Conservation (phyloP, 2,113 vertebrate species). For the Ceuthmochares aereus region DNA sequence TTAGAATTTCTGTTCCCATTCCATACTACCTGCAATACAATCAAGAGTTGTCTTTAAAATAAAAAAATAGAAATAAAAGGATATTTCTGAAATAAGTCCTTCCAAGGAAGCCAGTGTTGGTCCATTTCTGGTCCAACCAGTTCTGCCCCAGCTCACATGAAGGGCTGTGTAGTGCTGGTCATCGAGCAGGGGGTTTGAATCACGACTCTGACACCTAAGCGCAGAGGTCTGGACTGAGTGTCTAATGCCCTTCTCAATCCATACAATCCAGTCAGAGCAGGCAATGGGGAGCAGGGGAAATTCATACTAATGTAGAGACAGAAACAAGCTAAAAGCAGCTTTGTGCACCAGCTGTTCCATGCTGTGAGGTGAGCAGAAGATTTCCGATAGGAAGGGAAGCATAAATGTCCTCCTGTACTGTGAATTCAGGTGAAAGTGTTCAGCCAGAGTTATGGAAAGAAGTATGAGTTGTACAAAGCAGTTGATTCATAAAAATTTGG, state of each 20-base stretch:
- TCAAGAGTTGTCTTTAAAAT: not conserved
- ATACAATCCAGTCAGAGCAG: not conserved
- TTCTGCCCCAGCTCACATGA: rapidly evolving
- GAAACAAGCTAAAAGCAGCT: not conserved
- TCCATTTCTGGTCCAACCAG: not conserved
- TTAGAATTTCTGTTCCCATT: not conserved
- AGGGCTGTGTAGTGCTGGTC: not conserved
- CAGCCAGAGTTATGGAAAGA: not conserved
- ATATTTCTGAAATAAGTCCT: not conserved
- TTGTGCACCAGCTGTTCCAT: rapidly evolving
- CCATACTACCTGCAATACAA: not conserved
- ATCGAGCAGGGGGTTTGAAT: not conserved
- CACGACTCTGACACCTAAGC: rapidly evolving
- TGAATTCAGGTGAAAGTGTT: not conserved
- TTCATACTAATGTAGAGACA: not conserved
- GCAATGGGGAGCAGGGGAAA: not conserved
- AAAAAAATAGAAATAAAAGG: not conserved
- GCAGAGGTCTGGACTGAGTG: not conserved
- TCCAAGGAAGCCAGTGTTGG: not conserved
- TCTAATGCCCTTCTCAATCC: not conserved
- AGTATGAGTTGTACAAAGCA: not conserved
- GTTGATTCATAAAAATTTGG: not conserved
- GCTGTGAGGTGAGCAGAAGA: not conserved
- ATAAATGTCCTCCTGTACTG: not conserved
- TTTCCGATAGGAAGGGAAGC: not conserved